Evolutionary conservation across 2,888 invertebrate species (phyloP).

Genomic region (Amiota minor): DNA sequence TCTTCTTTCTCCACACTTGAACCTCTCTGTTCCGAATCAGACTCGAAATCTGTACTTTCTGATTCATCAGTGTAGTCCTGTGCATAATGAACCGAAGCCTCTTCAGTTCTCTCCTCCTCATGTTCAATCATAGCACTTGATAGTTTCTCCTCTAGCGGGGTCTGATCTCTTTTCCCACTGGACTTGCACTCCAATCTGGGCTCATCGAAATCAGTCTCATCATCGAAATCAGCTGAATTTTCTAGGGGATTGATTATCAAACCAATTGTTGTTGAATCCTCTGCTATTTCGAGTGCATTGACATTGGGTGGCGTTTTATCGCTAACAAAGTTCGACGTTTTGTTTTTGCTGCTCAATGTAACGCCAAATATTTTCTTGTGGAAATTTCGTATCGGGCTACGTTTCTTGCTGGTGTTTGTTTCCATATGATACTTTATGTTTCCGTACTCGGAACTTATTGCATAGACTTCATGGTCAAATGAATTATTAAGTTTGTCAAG

Average conservation of each 20-base stretch:
- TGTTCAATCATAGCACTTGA: constrained; percentile 59
- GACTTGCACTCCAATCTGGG: constrained; percentile 53
- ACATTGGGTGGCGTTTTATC: constrained; percentile 59
- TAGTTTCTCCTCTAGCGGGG: constrained; percentile 57
- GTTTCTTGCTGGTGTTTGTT: constrained; percentile 69
- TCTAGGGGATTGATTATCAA: constrained; percentile 80
- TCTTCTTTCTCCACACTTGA: constrained; percentile 72
- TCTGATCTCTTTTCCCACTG: constrained; percentile 46
- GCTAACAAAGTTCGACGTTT: constrained; percentile 72
- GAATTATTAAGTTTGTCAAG: constrained; percentile 64
- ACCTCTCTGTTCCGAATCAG: constrained; percentile 70
- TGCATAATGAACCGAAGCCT: constrained; percentile 58
- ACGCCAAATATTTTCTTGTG: constrained; percentile 74
- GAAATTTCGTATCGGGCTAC: constrained; percentile 71
- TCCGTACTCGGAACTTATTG: constrained; percentile 87
- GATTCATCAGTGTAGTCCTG: constrained; percentile 71
- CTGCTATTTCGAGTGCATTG: constrained; percentile 49
- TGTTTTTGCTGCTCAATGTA: constrained; percentile 72
- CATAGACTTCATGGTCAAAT: constrained; percentile 80
- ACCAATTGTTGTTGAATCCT: constrained; percentile 74
- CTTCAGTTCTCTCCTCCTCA: constrained; percentile 28
- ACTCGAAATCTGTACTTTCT: constrained; percentile 71
- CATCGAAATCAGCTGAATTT: constrained; percentile 70
- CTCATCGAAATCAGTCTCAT: constrained; percentile 65
- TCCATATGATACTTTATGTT: constrained; percentile 77